Evolutionary conservation across 1,140 invertebrate species (phyloP).

Genomic region (Bombus vancouverensis): DNA sequence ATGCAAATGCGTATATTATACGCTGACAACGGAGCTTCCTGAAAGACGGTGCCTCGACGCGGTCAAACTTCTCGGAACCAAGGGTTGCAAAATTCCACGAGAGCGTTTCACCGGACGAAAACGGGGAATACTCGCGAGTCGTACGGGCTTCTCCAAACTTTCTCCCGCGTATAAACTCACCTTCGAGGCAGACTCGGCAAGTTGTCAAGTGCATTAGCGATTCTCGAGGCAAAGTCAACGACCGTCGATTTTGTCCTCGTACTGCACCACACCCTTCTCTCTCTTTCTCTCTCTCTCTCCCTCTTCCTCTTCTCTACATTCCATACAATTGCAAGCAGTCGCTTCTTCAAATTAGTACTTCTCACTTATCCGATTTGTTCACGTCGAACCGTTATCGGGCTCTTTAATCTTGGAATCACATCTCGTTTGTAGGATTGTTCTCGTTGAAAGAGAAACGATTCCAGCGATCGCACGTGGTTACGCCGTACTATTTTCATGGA

Average conservation of each 20-base stretch:
- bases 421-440: neutral
- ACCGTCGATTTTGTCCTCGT: neutral
- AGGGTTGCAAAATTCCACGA: neutral
- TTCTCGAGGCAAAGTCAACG: neutral
- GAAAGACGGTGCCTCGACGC: neutral
- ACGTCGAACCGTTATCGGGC: neutral
- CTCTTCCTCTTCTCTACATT: neutral
- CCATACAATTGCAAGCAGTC: neutral
- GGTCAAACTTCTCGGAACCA: neutral
- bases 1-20: neutral
- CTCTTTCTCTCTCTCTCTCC: neutral
- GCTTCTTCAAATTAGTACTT: neutral
- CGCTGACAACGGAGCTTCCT: neutral
- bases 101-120: neutral
- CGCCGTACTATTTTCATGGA: neutral
- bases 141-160: neutral
- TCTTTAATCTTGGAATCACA: neutral
- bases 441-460: no score
- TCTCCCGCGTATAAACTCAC: neutral
- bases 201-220: neutral
- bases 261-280: neutral
- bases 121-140: neutral
- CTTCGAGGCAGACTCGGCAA: no score
- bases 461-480: no score
- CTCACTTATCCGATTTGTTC: no score